Base-by-base conservation (phyloP, 2,797 vertebrate genomes). In the Paratrypauchen microcephalus region DNA sequence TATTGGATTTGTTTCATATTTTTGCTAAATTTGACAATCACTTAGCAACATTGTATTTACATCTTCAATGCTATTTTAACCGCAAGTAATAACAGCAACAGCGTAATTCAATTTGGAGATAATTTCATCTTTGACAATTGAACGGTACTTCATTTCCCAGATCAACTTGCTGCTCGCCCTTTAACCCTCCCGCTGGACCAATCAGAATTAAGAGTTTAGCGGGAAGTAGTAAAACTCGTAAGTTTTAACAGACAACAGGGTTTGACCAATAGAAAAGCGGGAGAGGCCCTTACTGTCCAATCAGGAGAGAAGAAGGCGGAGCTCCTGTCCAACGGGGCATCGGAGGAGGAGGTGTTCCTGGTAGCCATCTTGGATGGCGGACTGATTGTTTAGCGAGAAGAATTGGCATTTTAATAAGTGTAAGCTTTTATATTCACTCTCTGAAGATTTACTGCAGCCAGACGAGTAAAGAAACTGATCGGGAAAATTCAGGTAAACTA, bases 351-450 rank as follows among this genome's bases (percentile, higher is more conserved):
- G 93, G 92, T 89, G 92, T 93, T 93, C 91, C 92, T 92, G 91
- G 92, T 78, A 80, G 93, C 93, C 93, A 94, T 94, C 91, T 94
- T 94, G 89, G 92, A 93, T 93, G 85, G 89, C 89, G 89, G 88
- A 88, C 87, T 92, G 92, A 94, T 94, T 94, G 93, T 94, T 94
- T 93, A 87, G 80, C 90, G 92, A 92, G 89, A 90, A 90, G 89
- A 91, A 93, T 83, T 93, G 86, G 87, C 87, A 85, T 77, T 88
- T 88, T 91, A 87, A 85, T 71, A 75, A 83, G 82, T 90, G 87
- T 76, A 66, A 85, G 64, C 73, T 61, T 73, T 82, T 78, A 67
- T 70, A 82, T 65, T 73, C 70, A 78, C 58, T 19, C 28, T 48
- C 68, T 54, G 70, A 79, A 72, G 76, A 69, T 66, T 78, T 66